Evolutionary conservation across 2,888 invertebrate genomes (phyloP), one percentile per base, ranked within the genome.

Genomic region (Herminia tarsipennalis): DNA sequence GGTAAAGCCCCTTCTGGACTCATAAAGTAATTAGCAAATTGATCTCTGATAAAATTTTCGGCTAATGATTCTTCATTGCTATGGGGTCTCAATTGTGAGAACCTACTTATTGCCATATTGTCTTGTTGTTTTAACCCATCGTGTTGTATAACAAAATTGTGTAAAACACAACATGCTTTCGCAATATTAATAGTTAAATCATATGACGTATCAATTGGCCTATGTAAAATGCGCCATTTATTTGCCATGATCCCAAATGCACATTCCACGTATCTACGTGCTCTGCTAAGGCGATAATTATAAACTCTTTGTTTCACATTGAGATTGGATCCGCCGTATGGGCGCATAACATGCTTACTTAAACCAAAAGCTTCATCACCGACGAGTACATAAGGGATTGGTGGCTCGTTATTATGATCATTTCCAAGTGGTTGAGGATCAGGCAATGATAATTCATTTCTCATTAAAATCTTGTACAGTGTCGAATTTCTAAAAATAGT

Each of bases 331-430:
- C 58, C 52, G 35, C 53, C 50, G 53, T 60, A 73, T 34, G 65
- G 64, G 8, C 68, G 62, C 67, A 71, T 67, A 42, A 71, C 20
- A 56, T 60, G 54, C 46, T 62, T 49, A 38, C 44, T 17, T 43
- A 73, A 57, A 9, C 61, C 66, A 42, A 73, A 72, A 18, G 63
- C 67, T 54, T 68, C 67, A 61, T 69, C 71, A 29, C 64, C 70
- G 37, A 72, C 59, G 39, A 72, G 37, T 44, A 66, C 63, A 56
- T 53, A 45, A 35, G 51, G 51, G 22, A 51, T 28, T 41, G 45
- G 54, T 48, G 41, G n/a, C n/a, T n/a, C n/a, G n/a, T n/a, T 56
- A 43, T 20, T 40, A 28, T 52, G 45, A 48, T 40, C 40, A 37
- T 47, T 35, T 41, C 59, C 52, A 54, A 69, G 47, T 44, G 54